Evolutionary conservation across 2,888 invertebrate genomes (phyloP).

Genomic region (Harpagoxenus sublaevis): DNA sequence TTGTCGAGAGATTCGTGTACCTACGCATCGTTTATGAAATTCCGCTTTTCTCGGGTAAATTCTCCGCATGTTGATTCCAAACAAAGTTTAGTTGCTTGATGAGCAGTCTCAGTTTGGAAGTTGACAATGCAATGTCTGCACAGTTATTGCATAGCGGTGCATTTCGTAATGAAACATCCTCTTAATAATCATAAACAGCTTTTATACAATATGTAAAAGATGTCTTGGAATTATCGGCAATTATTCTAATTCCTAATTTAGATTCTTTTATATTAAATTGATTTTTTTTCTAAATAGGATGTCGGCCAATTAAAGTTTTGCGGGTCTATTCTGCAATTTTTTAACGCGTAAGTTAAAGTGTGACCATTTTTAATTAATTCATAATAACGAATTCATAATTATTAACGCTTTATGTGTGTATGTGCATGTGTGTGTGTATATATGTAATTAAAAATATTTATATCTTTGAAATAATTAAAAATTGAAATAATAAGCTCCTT

Average conservation of each 20-base stretch:
- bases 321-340: not conserved
- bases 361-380: not conserved
- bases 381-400: not conserved
- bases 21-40: not conserved
- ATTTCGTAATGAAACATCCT: not conserved
- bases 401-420: too few relatives aligned
- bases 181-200: not conserved
- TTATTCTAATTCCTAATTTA: not conserved
- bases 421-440: too few relatives aligned
- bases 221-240: not conserved
- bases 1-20: not conserved
- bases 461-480: not conserved
- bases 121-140: not conserved
- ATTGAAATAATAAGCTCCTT: not conserved
- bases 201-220: not conserved
- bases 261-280: not conserved
- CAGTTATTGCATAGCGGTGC: not conserved
- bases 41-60: not conserved
- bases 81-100: conserved; percentile 33
- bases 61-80: conserved; percentile 16
- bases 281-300: not conserved
- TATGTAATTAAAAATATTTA: not conserved
- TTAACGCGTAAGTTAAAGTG: not conserved
- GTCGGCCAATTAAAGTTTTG: not conserved
- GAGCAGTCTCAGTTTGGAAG: conserved; percentile 5